phyloP scores from a whole-genome alignment of 2,113 vertebrate species.

The Brachionichthys hirsutus region DNA sequence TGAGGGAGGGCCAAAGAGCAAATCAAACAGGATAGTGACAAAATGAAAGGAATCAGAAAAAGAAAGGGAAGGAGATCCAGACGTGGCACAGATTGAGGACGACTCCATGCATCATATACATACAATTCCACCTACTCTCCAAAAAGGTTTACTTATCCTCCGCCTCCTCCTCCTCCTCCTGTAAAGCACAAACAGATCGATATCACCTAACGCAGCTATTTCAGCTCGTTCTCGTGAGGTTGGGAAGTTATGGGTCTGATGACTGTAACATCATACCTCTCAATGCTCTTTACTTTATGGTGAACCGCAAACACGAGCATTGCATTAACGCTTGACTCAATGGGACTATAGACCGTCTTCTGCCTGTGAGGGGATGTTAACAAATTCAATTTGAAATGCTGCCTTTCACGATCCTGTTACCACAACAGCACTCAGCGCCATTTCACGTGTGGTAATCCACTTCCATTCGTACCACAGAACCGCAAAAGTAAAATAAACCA shows the following conservation, averaged over 20 bases:
- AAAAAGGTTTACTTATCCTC: background rate
- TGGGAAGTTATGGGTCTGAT: constrained; percentile 3
- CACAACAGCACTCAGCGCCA: constrained; percentile 46
- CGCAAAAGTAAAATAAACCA: constrained; percentile 45
- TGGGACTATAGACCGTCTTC: constrained; percentile 35
- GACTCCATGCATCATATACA: constrained; percentile 27
- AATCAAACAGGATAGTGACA: constrained; percentile 15
- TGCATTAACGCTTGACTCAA: constrained; percentile 48
- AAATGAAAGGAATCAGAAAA: constrained; percentile 9
- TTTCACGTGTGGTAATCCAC: constrained; percentile 49
- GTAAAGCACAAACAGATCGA: constrained; percentile 24
- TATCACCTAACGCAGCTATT: background rate
- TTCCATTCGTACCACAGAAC: constrained; percentile 17
- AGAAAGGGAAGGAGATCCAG: constrained; percentile 10
- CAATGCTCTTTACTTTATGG: constrained; percentile 31
- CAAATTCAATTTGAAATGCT: constrained; percentile 69
- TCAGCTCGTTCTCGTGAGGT: constrained; percentile 4
- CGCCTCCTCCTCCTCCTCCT: background rate
- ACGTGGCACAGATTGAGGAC: constrained; percentile 6
- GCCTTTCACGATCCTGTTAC: constrained; percentile 44
- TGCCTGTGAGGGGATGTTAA: constrained; percentile 54
- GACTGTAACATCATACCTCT: constrained; percentile 32
- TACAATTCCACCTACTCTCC: constrained; percentile 14
- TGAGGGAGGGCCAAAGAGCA: too few relatives aligned
- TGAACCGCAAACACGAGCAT: constrained; percentile 38